These are phyloP conservation scores for Etheostoma perlongum DNA, from an alignment of 2,797 vertebrate genomes.

Conservation along the genomic window DNA sequence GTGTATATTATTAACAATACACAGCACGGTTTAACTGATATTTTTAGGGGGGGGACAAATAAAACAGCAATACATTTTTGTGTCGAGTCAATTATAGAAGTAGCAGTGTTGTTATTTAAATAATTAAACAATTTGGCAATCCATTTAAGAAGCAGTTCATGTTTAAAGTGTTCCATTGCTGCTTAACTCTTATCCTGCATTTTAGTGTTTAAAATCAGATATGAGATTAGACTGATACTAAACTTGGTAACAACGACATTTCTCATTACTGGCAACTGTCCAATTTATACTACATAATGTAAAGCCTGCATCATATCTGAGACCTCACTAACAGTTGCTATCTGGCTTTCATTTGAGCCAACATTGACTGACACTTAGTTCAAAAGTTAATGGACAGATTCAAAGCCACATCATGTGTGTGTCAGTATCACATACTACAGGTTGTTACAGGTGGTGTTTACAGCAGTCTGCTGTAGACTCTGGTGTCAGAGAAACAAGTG, in stretches of 20 bases:
- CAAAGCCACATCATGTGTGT: not conserved
- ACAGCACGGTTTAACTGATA: too few relatives aligned
- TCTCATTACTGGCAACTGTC: too few relatives aligned
- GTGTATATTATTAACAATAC: too few relatives aligned
- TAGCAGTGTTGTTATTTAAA: not conserved
- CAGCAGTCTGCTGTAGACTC: constrained; percentile 11
- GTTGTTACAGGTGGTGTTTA: not conserved
- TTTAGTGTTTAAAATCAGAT: not conserved
- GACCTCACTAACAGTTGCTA: not conserved
- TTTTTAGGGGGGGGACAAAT: too few relatives aligned
- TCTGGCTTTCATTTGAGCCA: constrained; percentile 6
- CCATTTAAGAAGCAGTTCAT: not conserved
- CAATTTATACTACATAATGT: not conserved
- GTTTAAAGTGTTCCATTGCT: not conserved
- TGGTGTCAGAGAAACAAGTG: constrained; percentile 21
- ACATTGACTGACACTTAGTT: not conserved
- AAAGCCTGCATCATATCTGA: not conserved
- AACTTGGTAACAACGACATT: too few relatives aligned
- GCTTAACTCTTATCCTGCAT: not conserved
- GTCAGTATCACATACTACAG: not conserved
- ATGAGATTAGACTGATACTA: too few relatives aligned
- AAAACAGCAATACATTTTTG: not conserved
- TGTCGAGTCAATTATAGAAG: not conserved
- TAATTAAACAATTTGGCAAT: not conserved
- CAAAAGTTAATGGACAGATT: constrained; percentile 29